Base-by-base conservation (phyloP, 2,888 invertebrate species). In the Synergus gifuensis region DNA sequence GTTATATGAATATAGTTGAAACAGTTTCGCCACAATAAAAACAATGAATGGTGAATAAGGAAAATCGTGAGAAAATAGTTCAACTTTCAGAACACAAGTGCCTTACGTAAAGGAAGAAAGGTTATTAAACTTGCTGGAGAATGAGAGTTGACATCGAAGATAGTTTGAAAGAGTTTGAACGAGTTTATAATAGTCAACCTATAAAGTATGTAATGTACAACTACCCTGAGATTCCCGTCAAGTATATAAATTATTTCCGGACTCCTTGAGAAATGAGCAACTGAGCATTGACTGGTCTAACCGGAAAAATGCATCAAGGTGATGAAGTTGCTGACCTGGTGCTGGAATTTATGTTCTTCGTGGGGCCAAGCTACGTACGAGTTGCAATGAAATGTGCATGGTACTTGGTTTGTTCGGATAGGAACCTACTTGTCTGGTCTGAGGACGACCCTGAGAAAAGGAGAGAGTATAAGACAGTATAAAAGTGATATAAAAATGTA, bases 281-380 rank as follows among this genome's bases (percentile, higher is more conserved):
- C 80, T 78, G 84, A 81, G 82, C 84, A 82, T 83, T 86, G 84
- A 78, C 82, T 80, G 86, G 81, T 82, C 76, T 76, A 77, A 85
- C 84, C 81, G 85, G 85, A 89, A 89, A 89, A 89, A 88, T 87
- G 84, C 87, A 87, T 81, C 88, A 89, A 89, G 89, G 88, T 83
- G 85, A 86, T 83, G 83, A 85, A 84, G 73, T 73, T 73, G 73
- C 73, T 73, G 73, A 73, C 73, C 73, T 73, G 73, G 73, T 73
- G 54, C 54, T 73, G 73, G 73, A 73, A 73, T 73, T 73, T 73
- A 73, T 73, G 54, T 73, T n/a, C 40, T 73, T 58, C 73, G 40
- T 73, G 73, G 36, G n/a, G 73, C 8, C 49, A 69, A 69, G 28
- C 69, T 69, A 16, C 46, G 49, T 69, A 46, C 46, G 69, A 69